Conservation (phyloP, 2,888 invertebrate genomes). For the Hydropsyche betteni region DNA sequence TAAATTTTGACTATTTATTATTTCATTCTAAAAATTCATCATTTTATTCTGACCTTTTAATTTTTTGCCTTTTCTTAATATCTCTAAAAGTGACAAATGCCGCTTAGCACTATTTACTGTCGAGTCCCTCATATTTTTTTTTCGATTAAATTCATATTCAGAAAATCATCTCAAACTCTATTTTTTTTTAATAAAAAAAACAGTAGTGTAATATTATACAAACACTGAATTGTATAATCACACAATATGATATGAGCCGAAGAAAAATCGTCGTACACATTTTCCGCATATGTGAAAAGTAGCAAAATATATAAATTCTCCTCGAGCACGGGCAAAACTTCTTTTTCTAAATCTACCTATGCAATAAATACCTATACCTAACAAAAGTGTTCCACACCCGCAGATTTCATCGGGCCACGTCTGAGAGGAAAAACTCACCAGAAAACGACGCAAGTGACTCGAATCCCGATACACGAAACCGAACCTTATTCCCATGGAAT, state of each 20-base stretch:
- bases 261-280: no score
- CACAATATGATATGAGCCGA: no score
- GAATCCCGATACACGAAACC: background rate
- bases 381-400: conserved; percentile 50
- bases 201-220: background rate
- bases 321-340: conserved; percentile 43
- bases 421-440: background rate
- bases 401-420: conserved; percentile 48
- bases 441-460: conserved; percentile 38
- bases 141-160: no score
- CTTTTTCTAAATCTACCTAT: conserved; percentile 51
- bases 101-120: no score
- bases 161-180: background rate
- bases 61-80: no score
- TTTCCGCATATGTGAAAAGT: background rate
- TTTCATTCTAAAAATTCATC: no score
- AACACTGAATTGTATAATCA: no score
- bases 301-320: conserved; percentile 26
- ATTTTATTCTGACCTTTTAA: no score
- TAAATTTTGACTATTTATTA: no score
- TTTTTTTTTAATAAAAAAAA: conserved; percentile 1
- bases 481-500: background rate
- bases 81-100: no score
- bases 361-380: conserved; percentile 51
- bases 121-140: no score